Conservation (phyloP, 2,113 vertebrate species). For the Cyanocitta stelleri region DNA sequence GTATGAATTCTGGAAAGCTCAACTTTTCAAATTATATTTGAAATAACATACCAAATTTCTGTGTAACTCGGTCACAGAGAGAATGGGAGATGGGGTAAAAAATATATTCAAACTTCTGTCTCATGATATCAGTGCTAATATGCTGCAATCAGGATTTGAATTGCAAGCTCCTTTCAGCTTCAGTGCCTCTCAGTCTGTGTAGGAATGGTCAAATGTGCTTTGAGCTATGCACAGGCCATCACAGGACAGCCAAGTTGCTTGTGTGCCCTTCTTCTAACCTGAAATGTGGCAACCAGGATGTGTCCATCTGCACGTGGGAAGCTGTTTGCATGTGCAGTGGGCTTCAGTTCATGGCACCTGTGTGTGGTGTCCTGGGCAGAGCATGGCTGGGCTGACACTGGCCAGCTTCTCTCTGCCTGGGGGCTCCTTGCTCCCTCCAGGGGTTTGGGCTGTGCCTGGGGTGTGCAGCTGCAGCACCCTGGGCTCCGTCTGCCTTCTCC, state of each 20-base stretch:
- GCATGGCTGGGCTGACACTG: not conserved
- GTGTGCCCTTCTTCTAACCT: not conserved
- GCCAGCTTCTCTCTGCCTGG: not conserved
- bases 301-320: not conserved
- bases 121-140: not conserved
- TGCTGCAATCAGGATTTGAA: not conserved
- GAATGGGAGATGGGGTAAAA: not conserved
- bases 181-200: not conserved
- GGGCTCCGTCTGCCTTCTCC: not conserved
- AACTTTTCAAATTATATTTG: not conserved
- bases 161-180: not conserved
- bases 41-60: not conserved
- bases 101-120: not conserved
- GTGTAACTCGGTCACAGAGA: not conserved
- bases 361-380: not conserved
- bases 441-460: not conserved
- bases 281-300: not conserved
- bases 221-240: not conserved
- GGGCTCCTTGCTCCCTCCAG: not conserved
- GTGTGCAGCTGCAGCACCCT: not conserved
- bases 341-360: not conserved
- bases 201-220: not conserved
- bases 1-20: not conserved
- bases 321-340: not conserved
- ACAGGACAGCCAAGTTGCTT: not conserved